phyloP scores from a whole-genome alignment of 2,113 vertebrate genomes.

The Pipa parva region DNA sequence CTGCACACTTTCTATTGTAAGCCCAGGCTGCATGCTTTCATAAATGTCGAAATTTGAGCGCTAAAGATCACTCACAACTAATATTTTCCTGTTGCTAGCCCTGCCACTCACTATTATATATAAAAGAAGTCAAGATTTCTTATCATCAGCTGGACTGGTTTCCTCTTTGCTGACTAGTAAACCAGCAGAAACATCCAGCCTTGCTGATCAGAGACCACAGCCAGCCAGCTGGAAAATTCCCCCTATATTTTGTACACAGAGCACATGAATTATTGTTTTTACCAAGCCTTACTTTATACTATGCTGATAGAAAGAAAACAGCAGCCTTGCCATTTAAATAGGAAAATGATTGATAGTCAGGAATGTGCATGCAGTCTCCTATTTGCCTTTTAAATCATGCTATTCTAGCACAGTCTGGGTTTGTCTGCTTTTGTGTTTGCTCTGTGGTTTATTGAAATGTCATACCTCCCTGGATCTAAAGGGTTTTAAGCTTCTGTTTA shows the following conservation, averaged over 20 bases:
- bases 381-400: slow-evolving; percentile 43
- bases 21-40: too few species aligned
- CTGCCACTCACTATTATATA: too few species aligned
- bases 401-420: slow-evolving; percentile 43
- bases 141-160: too few species aligned
- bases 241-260: slow-evolving; percentile 34
- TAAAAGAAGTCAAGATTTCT: too few species aligned
- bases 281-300: slow-evolving; percentile 36
- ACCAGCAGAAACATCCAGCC: too few species aligned
- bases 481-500: slow-evolving; percentile 34
- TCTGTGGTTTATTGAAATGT: slow-evolving; percentile 39
- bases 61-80: too few species aligned
- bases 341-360: slow-evolving; percentile 44
- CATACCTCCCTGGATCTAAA: slow-evolving; percentile 38
- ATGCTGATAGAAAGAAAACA: slow-evolving; percentile 41
- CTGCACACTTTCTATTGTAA: too few species aligned
- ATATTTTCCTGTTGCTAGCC: too few species aligned
- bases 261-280: slow-evolving; percentile 38
- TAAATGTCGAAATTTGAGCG: too few species aligned
- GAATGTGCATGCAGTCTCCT: slow-evolving; percentile 41
- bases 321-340: slow-evolving; percentile 42
- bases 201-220: slow-evolving; percentile 30
- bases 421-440: slow-evolving; percentile 40
- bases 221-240: slow-evolving; percentile 30
- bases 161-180: neutral